Evolutionary conservation across 2,113 vertebrate species (phyloP).

Genomic region (Taxidea taxus): DNA sequence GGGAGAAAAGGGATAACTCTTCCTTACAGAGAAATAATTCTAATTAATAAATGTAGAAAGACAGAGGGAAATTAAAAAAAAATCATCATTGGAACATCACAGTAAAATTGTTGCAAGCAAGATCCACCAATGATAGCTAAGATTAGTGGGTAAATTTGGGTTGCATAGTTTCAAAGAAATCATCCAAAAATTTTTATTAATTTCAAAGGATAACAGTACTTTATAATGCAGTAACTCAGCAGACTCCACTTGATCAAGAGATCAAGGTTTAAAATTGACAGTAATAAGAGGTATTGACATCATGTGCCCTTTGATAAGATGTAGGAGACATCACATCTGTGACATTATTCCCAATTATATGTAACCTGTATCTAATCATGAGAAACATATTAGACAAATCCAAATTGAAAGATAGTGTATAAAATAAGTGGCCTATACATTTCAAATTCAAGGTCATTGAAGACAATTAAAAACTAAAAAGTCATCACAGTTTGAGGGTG

Average conservation of each 20-base stretch:
- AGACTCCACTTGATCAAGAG: not conserved
- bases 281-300: not conserved
- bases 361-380: not conserved
- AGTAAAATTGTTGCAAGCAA: not conserved
- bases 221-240: not conserved
- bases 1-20: not conserved
- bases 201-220: not conserved
- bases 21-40: not conserved
- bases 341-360: not conserved
- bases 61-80: not conserved
- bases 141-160: not conserved
- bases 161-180: not conserved
- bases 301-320: not conserved
- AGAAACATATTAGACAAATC: not conserved
- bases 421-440: not conserved
- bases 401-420: not conserved
- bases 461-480: not conserved
- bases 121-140: not conserved
- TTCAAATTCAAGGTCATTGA: not conserved
- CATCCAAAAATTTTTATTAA: not conserved
- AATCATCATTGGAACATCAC: not conserved
- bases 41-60: not conserved
- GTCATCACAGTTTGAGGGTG: not conserved
- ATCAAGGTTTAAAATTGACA: not conserved
- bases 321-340: not conserved